phyloP scores from a whole-genome alignment of 2,888 invertebrate species.

The Andrena dorsata region DNA sequence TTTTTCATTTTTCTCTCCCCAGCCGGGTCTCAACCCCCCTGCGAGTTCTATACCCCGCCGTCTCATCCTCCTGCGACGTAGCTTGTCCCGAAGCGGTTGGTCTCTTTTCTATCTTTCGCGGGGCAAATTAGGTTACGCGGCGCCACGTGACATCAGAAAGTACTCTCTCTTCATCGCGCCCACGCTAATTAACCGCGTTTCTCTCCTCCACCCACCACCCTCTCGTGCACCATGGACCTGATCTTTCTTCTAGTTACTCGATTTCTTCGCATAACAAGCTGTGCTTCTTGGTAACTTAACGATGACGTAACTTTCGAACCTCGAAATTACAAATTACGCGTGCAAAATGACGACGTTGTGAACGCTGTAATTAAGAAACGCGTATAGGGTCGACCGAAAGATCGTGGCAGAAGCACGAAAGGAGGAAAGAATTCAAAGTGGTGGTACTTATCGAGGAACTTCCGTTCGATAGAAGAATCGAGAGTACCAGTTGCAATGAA shows the following conservation, averaged over 20 bases:
- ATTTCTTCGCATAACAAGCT: constrained; percentile 43
- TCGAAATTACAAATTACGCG: not conserved
- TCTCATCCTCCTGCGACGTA: constrained; percentile 18
- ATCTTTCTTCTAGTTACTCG: constrained; percentile 12
- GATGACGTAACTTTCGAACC: not conserved
- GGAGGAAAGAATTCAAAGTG: too few species aligned
- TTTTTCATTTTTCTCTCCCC: constrained; percentile 70
- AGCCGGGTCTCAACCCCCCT: not conserved
- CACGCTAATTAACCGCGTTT: constrained; percentile 65
- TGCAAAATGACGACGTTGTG: not conserved
- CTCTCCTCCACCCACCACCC: not conserved
- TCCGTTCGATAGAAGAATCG: too few species aligned
- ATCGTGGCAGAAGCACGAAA: too few species aligned
- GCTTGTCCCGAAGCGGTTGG: constrained; percentile 14
- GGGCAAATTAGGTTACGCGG: constrained; percentile 68
- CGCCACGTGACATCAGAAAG: constrained; percentile 62
- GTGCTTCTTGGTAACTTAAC: constrained; percentile 6
- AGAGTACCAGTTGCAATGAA: too few species aligned
- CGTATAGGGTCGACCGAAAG: not conserved
- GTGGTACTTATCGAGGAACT: too few species aligned
- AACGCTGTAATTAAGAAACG: not conserved
- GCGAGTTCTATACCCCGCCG: constrained; percentile 12
- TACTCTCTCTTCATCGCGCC: constrained; percentile 40
- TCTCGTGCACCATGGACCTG: constrained; percentile 1
- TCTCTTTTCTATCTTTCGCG: constrained; percentile 44